Percentiles rank a stretch among this genome's conserved stretches.
These are phyloP conservation scores for Enteromius paludinosus DNA, from an alignment of 2,797 vertebrate species.

Conservation along the genomic window DNA sequence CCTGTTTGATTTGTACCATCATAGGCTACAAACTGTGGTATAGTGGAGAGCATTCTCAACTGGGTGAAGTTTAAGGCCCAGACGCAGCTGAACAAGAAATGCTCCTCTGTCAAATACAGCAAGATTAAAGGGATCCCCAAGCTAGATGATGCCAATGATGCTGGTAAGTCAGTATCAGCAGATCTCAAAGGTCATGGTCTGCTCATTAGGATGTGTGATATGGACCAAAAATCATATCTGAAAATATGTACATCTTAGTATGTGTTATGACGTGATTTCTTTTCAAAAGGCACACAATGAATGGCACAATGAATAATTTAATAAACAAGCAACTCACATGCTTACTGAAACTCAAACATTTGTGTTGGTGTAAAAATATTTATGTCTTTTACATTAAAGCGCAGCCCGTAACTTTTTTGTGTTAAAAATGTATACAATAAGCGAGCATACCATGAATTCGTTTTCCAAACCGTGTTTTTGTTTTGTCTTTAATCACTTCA, in stretches of 20 bases:
- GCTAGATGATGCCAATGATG: constrained; percentile 90
- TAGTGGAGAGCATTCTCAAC: constrained; percentile 90
- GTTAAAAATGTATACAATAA: too few species aligned
- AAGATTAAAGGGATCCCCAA: constrained; percentile 94
- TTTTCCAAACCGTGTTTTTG: too few species aligned
- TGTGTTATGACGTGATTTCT: not conserved
- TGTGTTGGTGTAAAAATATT: not conserved
- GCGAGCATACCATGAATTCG: too few species aligned
- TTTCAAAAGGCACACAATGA: not conserved
- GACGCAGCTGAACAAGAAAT: constrained; percentile 91
- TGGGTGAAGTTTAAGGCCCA: constrained; percentile 95
- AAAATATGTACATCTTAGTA: not conserved
- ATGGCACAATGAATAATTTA: too few species aligned
- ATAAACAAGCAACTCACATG: not conserved
- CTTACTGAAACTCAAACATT: not conserved
- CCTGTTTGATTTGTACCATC: constrained; percentile 43
- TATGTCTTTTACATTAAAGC: too few species aligned
- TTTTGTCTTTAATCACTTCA: too few species aligned
- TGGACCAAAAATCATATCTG: not conserved
- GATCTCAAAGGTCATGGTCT: not conserved
- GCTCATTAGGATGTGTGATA: not conserved
- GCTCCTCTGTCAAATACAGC: constrained; percentile 90
- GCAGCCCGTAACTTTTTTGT: too few species aligned
- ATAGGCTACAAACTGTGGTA: constrained; percentile 90
- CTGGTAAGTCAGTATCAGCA: constrained; percentile 77